Evolutionary conservation across 2,113 vertebrate genomes (phyloP), one percentile per base, ranked within the genome.

Genomic region (Butastur rufipennis): DNA sequence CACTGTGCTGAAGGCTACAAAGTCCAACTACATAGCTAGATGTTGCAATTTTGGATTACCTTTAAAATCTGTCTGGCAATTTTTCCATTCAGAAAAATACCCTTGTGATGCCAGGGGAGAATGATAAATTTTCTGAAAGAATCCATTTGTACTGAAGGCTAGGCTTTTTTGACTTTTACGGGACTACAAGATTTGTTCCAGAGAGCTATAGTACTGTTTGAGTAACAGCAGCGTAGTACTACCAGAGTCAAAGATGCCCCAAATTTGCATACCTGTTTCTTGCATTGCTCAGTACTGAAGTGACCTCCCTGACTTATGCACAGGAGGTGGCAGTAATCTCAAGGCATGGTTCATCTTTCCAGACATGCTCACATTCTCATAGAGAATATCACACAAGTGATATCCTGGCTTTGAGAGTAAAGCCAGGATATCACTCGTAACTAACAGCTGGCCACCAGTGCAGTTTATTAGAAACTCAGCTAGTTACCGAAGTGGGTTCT

Each of bases 341-440:
- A 72, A 72, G 67, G 73, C 40, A 47, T 47, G 21, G 23, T 47
- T 88, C 14, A 1, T 48, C 13, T 72, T 86, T 90, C 50, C 53
- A 67, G 38, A 61, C 31, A 4, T 23, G 32, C 82, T 94, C 19
- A 22, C 18, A 2, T 74, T 88, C 68, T 86, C 9, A 6, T 15
- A 34, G 50, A 53, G 25, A 56, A 2, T 59, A n/a, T 67, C 32
- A 47, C 52, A 22, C 13, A 12, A 75, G 22, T 0, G 0, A 8
- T 78, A 58, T 6, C 7, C 10, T 58, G 82, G 27, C 43, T 82
- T 72, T 81, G n/a, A 86, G 45, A 38, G 31, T n/a, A 61, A 90
- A 72, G 17, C 27, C 10, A 18, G 52, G 55, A 5, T 84, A 21
- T 72, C 38, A 15, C n/a, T 62, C 4, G 1, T 71, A 47, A 40